Conservation (phyloP, 2,888 invertebrate genomes). For the Athetis lepigone region DNA sequence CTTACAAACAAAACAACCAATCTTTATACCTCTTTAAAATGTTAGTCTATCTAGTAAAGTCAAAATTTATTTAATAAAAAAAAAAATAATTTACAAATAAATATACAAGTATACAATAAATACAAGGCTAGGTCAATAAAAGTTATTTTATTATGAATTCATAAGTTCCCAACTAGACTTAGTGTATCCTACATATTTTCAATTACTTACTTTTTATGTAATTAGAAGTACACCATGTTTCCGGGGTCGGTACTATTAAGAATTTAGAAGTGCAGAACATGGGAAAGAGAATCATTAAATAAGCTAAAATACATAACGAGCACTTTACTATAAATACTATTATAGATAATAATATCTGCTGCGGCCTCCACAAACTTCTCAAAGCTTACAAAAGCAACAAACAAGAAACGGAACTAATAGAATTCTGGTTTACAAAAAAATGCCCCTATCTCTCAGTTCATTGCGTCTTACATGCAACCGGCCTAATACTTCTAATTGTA, state of each 20-base stretch:
- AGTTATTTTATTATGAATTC: no score
- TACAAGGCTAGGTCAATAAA: no score
- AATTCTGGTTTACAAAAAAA: conserved; percentile 57
- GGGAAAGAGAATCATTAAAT: conserved; percentile 7
- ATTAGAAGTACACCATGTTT: not conserved
- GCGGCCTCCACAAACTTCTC: conserved; percentile 19
- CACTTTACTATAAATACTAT: no score
- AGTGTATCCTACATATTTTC: no score
- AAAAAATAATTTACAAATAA: no score
- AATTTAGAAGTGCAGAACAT: not conserved
- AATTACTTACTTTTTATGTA: not conserved
- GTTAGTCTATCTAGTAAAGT: no score
- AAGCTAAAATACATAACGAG: not conserved
- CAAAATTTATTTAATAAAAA: no score
- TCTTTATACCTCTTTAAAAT: no score
- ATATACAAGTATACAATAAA: no score
- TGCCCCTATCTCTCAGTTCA: conserved; percentile 63
- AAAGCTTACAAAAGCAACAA: conserved; percentile 38
- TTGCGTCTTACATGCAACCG: conserved; percentile 70
- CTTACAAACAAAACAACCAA: no score
- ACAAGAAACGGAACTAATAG: conserved; percentile 50
- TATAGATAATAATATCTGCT: conserved; percentile 15
- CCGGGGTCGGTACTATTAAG: rapidly evolving
- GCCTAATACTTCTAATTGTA: conserved; percentile 81
- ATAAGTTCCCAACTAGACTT: no score